These are phyloP conservation scores for Coelopa frigida DNA, from an alignment of 1,140 invertebrate genomes.

Conservation along the genomic window DNA sequence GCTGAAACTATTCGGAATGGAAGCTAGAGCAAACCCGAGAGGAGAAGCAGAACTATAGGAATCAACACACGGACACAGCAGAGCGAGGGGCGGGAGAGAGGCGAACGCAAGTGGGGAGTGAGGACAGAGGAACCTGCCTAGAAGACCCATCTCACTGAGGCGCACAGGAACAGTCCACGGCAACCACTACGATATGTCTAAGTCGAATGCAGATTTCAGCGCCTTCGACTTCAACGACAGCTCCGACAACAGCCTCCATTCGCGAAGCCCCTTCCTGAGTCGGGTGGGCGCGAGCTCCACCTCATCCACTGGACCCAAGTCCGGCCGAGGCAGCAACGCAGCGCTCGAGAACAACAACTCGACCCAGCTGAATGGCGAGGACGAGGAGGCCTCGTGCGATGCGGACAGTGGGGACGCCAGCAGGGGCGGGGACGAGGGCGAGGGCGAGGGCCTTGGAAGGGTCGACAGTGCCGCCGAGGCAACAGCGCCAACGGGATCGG, in stretches of 20 bases:
- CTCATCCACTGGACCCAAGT: no score
- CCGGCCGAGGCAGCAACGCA: not conserved
- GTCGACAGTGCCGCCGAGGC: slow-evolving; percentile 6
- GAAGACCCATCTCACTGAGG: not conserved
- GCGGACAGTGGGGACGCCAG: not conserved
- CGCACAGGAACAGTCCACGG: slow-evolving; percentile 19
- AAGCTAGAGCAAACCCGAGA: no score
- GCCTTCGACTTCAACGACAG: slow-evolving; percentile 43
- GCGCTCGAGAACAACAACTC: slow-evolving; percentile 20
- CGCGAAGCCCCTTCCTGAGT: slow-evolving; percentile 36
- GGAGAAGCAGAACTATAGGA: no score
- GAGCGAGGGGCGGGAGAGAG: no score
- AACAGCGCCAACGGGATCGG: slow-evolving; percentile 6
- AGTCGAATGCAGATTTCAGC: slow-evolving; percentile 33
- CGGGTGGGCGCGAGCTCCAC: slow-evolving; percentile 22
- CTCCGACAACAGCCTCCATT: slow-evolving; percentile 40
- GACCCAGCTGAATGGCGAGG: no score
- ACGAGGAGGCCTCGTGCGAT: not conserved
- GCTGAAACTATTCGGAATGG: no score
- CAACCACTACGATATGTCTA: slow-evolving; percentile 13
- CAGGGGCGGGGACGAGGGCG: not conserved
- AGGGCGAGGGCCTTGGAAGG: not conserved
- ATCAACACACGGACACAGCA: not conserved
- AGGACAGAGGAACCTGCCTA: no score
- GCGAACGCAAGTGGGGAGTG: no score